Evolutionary conservation across 2,888 invertebrate species (phyloP).

Genomic region (Drosophila niveifrons): DNA sequence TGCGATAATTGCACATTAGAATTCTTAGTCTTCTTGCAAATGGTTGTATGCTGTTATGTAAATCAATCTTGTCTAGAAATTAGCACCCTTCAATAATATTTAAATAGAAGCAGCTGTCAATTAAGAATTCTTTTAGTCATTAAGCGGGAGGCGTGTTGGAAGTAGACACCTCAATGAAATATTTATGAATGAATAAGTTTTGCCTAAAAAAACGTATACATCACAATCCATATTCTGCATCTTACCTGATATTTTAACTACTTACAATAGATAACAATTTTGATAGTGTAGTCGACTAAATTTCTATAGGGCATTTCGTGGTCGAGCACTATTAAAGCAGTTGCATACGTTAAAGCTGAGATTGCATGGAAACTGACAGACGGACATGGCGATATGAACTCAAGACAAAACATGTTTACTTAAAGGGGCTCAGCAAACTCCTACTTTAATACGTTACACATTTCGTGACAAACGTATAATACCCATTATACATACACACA

Average conservation of each 20-base stretch:
- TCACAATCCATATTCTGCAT: too few relatives aligned
- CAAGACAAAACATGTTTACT: constrained; percentile 22
- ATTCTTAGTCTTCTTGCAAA: neutral
- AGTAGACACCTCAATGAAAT: neutral
- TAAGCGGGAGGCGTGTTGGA: neutral
- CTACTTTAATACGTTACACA: constrained; percentile 21
- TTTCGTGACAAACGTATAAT: constrained; percentile 24
- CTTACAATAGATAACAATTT: too few relatives aligned
- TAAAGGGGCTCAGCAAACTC: constrained; percentile 18
- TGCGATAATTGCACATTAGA: neutral
- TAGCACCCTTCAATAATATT: constrained; percentile 3
- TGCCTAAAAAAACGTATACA: too few relatives aligned
- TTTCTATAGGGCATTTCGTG: neutral
- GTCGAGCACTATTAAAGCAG: neutral
- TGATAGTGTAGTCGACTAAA: neutral
- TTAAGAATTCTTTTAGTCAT: neutral
- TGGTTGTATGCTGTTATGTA: neutral
- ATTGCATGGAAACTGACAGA: constrained; percentile 8
- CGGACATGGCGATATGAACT: constrained; percentile 13
- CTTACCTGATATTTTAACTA: neutral
- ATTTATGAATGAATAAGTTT: neutral
- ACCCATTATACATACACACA: constrained; percentile 10
- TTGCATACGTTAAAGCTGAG: constrained; percentile 6
- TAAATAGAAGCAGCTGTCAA: neutral
- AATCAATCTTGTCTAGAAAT: constrained; percentile 11